Conservation (phyloP, 2,888 invertebrate species). For the Itoplectis maculator region DNA sequence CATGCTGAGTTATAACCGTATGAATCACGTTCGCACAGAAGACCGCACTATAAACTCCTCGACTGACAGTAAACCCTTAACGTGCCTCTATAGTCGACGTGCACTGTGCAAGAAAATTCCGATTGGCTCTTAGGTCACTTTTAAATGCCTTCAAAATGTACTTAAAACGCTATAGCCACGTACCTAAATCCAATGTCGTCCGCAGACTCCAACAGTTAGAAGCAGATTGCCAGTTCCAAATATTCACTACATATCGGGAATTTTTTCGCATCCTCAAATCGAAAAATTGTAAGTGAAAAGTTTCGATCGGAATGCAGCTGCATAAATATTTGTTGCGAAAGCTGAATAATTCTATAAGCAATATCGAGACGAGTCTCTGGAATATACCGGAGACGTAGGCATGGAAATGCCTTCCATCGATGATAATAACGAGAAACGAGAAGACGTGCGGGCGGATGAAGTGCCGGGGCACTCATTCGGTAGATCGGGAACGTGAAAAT, state of each 20-base stretch:
- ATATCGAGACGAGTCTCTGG: conserved; percentile 38
- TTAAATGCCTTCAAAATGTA: conserved; percentile 24
- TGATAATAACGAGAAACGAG: conserved; percentile 60
- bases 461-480: conserved; percentile 29
- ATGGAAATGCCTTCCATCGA: conserved; percentile 47
- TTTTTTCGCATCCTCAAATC: too few species aligned
- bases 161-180: conserved; percentile 14
- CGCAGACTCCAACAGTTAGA: background rate
- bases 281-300: conserved; percentile 36
- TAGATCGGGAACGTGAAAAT: conserved; percentile 56
- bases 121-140: conserved; percentile 6
- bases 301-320: conserved; percentile 46
- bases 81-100: conserved; percentile 4
- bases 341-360: conserved; percentile 43
- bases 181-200: background rate
- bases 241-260: conserved; percentile 1
- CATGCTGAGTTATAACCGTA: background rate
- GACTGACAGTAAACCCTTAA: conserved; percentile 5
- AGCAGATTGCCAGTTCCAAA: background rate
- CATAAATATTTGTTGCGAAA: conserved; percentile 36
- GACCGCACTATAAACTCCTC: conserved; percentile 3
- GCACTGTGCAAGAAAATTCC: conserved; percentile 21
- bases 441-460: conserved; percentile 17
- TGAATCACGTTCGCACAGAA: background rate
- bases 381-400: conserved; percentile 6